Base-by-base conservation (phyloP, 2,113 vertebrate genomes). In the Dicaeum eximium region DNA sequence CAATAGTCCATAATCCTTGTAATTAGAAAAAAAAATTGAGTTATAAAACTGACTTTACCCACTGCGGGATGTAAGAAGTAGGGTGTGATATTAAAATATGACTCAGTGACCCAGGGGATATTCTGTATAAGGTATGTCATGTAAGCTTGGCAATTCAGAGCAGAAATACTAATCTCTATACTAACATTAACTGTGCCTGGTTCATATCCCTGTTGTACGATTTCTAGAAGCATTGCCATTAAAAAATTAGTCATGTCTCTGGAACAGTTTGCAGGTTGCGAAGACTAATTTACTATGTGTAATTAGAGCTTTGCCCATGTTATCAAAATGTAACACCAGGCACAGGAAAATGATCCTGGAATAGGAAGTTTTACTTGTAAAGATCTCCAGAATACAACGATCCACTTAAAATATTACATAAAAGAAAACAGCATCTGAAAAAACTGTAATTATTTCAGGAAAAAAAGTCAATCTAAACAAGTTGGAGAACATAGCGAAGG, bases 241-340 rank as follows among this genome's bases (percentile, higher is more conserved):
- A 94, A 91, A 93, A 94, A 86, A 93, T 80, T 85, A 92, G 78
- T 91, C 89, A 91, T 65, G 81, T 75, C 58, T 74, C 71, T 74
- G 44, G 73, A 95, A 93, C 50, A 93, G 74, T 87, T 71, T 90
- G 81, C 74, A 88, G 70, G 47, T 74, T 96, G 64, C 20, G 3
- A 92, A 95, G 71, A 48, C 87, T 92, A 80, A 95, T 93, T 86
- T 94, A 94, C 88, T 88, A 78, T n/a, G 74, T 90, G 64, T 92
- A 95, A 93, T 97, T 93, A 96, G 56, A 83, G 82, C 35, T 88
- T 58, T 88, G 31, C 65, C 31, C 9, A 1, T 56, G 47, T 73
- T 93, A 78, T 28, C 42, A 86, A 86, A 51, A 85, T 45, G 27
- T 28, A 66, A 73, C 35, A 73, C 24, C 17, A 77, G 77, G 28